phyloP scores from a whole-genome alignment of 2,113 vertebrate species.

The Blennius ocellaris region DNA sequence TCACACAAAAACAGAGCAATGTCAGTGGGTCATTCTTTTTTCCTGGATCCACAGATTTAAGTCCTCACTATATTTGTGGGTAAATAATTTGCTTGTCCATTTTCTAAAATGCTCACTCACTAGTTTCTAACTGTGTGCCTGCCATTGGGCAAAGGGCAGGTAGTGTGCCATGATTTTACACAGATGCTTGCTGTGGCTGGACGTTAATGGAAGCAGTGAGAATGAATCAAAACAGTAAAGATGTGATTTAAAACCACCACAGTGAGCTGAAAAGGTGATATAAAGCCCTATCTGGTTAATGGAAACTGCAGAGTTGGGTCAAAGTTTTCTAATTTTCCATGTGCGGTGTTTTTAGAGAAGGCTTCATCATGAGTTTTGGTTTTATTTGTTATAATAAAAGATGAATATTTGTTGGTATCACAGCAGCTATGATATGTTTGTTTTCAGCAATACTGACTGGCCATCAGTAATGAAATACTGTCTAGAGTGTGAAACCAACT shows the following conservation, averaged over 20 bases:
- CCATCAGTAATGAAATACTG: slow-evolving; percentile 20
- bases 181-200: background rate
- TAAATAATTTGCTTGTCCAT: background rate
- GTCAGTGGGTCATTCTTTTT: too few species aligned
- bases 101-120: background rate
- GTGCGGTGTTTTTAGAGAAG: background rate
- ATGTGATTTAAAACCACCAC: background rate
- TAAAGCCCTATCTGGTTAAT: background rate
- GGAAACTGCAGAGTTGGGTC: background rate
- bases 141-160: background rate
- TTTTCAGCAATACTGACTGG: slow-evolving; percentile 7
- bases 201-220: background rate
- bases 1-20: too few species aligned
- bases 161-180: background rate
- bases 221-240: background rate
- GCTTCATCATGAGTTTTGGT: background rate
- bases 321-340: background rate
- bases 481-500: slow-evolving; percentile 15
- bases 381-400: background rate
- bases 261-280: background rate
- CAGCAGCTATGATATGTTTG: background rate
- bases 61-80: background rate
- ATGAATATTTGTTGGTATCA: slow-evolving; percentile 12
- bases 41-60: too few species aligned
- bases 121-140: background rate